These are phyloP conservation scores for Zosterops japonicus DNA, from an alignment of 2,113 vertebrate genomes.

Conservation along the genomic window DNA sequence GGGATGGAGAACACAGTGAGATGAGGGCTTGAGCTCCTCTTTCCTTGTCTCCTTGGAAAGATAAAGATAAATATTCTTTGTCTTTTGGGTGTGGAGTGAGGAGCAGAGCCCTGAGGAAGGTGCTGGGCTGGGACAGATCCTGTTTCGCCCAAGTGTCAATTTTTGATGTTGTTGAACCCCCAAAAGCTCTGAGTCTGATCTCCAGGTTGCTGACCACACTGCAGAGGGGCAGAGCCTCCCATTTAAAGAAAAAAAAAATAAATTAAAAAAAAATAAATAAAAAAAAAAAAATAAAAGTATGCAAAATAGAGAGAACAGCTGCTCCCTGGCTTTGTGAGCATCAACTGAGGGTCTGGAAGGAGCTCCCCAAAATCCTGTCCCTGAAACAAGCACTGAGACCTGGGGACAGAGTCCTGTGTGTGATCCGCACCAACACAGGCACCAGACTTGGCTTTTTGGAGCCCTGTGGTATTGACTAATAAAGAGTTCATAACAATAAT, in stretches of 20 bases:
- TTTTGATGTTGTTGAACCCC: not conserved
- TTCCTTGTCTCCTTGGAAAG: not conserved
- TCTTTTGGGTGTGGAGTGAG: not conserved
- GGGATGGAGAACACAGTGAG: not conserved
- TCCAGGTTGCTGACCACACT: not conserved
- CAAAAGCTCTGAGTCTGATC: not conserved
- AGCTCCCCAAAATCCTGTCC: not conserved
- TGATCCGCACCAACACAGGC: not conserved
- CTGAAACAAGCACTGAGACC: not conserved
- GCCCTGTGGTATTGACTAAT: not conserved
- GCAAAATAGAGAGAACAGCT: not conserved
- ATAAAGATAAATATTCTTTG: not conserved
- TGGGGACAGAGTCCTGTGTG: fast-evolving
- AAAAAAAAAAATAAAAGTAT: not conserved
- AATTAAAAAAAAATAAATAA: too few relatives aligned
- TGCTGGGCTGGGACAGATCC: not conserved
- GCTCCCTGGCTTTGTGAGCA: not conserved
- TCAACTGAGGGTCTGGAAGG: not conserved
- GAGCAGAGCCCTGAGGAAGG: not conserved
- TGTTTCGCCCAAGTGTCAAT: not conserved
- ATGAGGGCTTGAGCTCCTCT: not conserved
- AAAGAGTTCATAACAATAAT: not conserved
- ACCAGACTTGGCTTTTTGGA: not conserved
- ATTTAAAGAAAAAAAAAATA: not conserved
- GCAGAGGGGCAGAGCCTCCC: not conserved